These are phyloP conservation scores for Coleophora deauratella DNA, from an alignment of 2,888 invertebrate genomes.

Conservation along the genomic window DNA sequence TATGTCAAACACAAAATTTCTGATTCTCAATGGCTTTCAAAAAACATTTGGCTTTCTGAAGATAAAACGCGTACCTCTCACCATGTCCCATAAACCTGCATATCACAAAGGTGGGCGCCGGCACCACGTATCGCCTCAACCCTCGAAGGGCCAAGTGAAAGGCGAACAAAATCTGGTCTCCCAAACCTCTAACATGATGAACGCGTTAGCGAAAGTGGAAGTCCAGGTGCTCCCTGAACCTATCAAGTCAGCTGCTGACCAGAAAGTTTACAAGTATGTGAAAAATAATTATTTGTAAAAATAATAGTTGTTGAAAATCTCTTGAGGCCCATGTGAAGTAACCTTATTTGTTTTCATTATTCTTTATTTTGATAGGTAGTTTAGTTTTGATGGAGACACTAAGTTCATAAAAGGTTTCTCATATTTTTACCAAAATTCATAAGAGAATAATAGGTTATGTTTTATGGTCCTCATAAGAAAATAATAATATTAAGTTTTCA, in stretches of 20 bases:
- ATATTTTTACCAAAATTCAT: too few relatives aligned
- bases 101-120: slow-evolving; percentile 29
- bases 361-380: too few relatives aligned
- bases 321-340: too few relatives aligned
- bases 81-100: slow-evolving; percentile 58
- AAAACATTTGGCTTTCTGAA: slow-evolving; percentile 49
- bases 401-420: too few relatives aligned
- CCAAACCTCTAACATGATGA: slow-evolving; percentile 26
- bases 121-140: too few relatives aligned
- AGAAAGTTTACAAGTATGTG: slow-evolving; percentile 84
- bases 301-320: too few relatives aligned
- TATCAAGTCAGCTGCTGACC: slow-evolving; percentile 83
- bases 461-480: too few relatives aligned
- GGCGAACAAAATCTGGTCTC: slow-evolving; percentile 35
- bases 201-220: slow-evolving; percentile 40
- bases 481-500: too few relatives aligned
- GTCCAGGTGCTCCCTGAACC: slow-evolving; percentile 71
- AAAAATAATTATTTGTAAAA: too few relatives aligned
- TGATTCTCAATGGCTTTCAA: slow-evolving; percentile 58
- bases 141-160: slow-evolving; percentile 58
- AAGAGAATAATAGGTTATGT: too few relatives aligned
- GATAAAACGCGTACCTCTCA: slow-evolving; percentile 29
- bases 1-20: slow-evolving; percentile 58
- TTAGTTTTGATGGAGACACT: too few relatives aligned
- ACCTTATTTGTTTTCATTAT: too few relatives aligned